Evolutionary conservation across 2,888 invertebrate species (phyloP).

Genomic region (Beris chalybata): DNA sequence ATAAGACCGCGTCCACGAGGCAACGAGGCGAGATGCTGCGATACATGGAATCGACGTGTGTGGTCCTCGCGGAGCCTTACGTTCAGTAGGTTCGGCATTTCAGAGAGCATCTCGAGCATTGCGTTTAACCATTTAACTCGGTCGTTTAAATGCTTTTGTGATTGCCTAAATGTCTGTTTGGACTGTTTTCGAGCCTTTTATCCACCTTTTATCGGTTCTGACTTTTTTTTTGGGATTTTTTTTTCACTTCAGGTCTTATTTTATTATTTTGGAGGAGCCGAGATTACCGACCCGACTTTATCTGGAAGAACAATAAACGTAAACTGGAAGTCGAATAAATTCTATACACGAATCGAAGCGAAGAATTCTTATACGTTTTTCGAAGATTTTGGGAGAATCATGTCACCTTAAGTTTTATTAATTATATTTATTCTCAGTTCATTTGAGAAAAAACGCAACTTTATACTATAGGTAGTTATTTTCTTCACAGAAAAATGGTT

Average conservation of each 20-base stretch:
- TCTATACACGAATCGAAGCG: too few species aligned
- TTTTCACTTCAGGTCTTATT: background rate
- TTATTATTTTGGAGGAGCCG: too few species aligned
- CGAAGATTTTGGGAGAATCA: too few species aligned
- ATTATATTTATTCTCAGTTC: too few species aligned
- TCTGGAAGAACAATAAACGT: too few species aligned
- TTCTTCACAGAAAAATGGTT: too few species aligned
- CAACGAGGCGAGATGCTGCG: slow-evolving; percentile 27
- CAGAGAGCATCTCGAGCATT: slow-evolving; percentile 18
- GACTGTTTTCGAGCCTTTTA: slow-evolving; percentile 31
- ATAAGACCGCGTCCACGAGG: slow-evolving; percentile 21
- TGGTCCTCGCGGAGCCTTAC: slow-evolving; percentile 33
- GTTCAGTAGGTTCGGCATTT: slow-evolving; percentile 21
- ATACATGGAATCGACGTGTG: slow-evolving; percentile 36
- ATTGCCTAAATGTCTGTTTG: slow-evolving; percentile 35
- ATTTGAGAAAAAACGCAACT: too few species aligned
- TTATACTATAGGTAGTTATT: too few species aligned
- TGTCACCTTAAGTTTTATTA: too few species aligned
- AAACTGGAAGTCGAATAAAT: too few species aligned
- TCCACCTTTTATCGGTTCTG: slow-evolving; percentile 31
- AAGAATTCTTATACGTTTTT: too few species aligned
- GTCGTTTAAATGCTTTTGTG: slow-evolving; percentile 37
- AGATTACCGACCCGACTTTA: too few species aligned
- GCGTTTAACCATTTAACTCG: slow-evolving; percentile 36
- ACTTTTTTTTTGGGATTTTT: slow-evolving; percentile 1